These are phyloP conservation scores for Ptychoptera contaminata DNA, from an alignment of 2,888 invertebrate species.

Conservation along the genomic window DNA sequence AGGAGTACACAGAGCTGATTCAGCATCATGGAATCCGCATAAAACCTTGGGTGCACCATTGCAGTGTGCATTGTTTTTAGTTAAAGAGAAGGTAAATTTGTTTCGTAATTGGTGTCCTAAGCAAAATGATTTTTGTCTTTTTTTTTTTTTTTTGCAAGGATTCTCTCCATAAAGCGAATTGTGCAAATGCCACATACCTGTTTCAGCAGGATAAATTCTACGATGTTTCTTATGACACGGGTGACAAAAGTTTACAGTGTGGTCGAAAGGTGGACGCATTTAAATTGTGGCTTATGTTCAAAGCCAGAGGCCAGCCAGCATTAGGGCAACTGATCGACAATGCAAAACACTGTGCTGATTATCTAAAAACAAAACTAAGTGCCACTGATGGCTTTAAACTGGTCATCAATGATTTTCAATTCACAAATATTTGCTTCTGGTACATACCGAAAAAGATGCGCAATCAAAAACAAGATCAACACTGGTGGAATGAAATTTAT, in stretches of 20 bases:
- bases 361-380: slow-evolving; percentile 38
- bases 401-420: slow-evolving; percentile 46
- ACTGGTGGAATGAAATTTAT: slow-evolving; percentile 37
- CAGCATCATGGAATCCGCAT: slow-evolving; percentile 75
- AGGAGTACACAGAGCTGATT: slow-evolving; percentile 42
- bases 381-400: slow-evolving; percentile 42
- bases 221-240: slow-evolving; percentile 60
- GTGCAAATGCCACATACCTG: slow-evolving; percentile 56
- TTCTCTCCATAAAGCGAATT: slow-evolving; percentile 48
- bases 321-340: slow-evolving; percentile 44
- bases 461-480: slow-evolving; percentile 24
- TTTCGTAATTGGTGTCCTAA: too few species aligned
- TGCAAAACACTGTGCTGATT: slow-evolving; percentile 43
- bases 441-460: slow-evolving; percentile 47
- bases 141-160: slow-evolving; percentile 20
- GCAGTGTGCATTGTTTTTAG: slow-evolving; percentile 58
- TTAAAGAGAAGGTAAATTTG: slow-evolving; percentile 14
- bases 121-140: not conserved
- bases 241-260: slow-evolving; percentile 82
- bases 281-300: slow-evolving; percentile 89
- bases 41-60: slow-evolving; percentile 69
- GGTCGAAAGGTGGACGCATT: slow-evolving; percentile 85
- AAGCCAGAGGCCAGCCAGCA: slow-evolving; percentile 53
- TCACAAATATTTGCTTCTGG: slow-evolving; percentile 85
- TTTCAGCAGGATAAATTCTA: slow-evolving; percentile 79